Percentiles rank a stretch among this genome's conserved stretches.
Evolutionary conservation across 2,888 invertebrate species (phyloP).

Genomic region (Ophion obscuratus): DNA sequence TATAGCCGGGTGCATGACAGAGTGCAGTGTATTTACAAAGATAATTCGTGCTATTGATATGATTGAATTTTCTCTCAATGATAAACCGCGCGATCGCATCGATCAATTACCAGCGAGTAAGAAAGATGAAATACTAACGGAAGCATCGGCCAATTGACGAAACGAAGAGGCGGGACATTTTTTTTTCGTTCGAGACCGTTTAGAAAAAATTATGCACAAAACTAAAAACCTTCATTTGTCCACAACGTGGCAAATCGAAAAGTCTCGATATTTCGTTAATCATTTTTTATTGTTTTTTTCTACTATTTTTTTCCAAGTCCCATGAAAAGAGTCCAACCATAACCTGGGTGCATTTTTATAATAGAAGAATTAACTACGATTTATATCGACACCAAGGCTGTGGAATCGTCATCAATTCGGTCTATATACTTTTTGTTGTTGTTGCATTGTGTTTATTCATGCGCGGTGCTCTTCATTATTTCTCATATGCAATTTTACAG

Average conservation of each 20-base stretch:
- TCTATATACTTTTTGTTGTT: conserved; percentile 5
- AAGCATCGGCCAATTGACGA: neutral
- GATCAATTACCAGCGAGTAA: neutral
- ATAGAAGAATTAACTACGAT: conserved; percentile 58
- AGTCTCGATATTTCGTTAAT: conserved; percentile 1
- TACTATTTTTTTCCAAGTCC: conserved; percentile 46
- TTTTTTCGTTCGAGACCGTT: neutral
- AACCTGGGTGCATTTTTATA: conserved; percentile 56
- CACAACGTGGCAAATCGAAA: conserved; percentile 8
- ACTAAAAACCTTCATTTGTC: neutral
- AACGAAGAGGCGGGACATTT: neutral
- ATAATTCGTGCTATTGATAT: conserved; percentile 62
- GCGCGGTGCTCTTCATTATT: conserved; percentile 48
- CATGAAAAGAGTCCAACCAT: conserved; percentile 57
- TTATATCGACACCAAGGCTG: conserved; percentile 58
- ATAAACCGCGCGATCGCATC: neutral
- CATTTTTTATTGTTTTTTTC: conserved; percentile 24
- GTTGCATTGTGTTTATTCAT: conserved; percentile 54
- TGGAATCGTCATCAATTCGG: conserved; percentile 62
- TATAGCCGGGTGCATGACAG: conserved; percentile 60
- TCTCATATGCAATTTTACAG: conserved; percentile 64
- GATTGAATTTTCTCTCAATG: conserved; percentile 28
- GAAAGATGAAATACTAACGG: neutral
- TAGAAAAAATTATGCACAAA: neutral
- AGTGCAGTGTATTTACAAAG: conserved; percentile 68